Conservation (phyloP, 1,140 invertebrate genomes). For the Nilaparvata lugens region DNA sequence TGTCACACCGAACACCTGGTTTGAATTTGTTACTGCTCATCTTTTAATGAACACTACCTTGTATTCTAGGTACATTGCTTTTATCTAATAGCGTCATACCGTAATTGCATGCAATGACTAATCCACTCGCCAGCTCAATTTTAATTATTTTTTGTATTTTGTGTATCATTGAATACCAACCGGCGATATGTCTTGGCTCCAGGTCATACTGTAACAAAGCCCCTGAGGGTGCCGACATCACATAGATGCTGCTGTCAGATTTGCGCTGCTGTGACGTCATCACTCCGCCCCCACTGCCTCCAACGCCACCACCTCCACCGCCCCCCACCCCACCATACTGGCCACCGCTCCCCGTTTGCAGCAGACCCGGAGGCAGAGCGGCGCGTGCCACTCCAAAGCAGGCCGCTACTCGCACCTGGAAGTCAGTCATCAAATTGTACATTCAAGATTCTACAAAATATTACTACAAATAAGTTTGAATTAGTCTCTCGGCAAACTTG, state of each 20-base stretch:
- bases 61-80: too few species aligned
- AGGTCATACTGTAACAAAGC: conserved; percentile 83
- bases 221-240: conserved; percentile 75
- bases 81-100: too few species aligned
- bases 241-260: conserved; percentile 75
- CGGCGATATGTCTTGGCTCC: conserved; percentile 64
- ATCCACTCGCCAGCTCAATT: too few species aligned
- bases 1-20: too few species aligned
- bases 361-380: conserved; percentile 46
- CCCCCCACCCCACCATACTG: too few species aligned
- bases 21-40: too few species aligned
- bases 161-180: conserved; percentile 35
- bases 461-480: background rate
- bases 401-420: conserved; percentile 62
- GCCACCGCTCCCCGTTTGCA: background rate
- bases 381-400: conserved; percentile 64
- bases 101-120: too few species aligned
- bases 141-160: too few species aligned
- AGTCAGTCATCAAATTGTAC: too few species aligned
- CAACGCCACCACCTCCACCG: too few species aligned
- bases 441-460: conserved; percentile 15
- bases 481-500: conserved; percentile 2
- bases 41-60: too few species aligned
- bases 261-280: conserved; percentile 31
- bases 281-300: too few species aligned